Base-by-base conservation (phyloP, 1,140 invertebrate species). In the Pogonognathellus flavescens region DNA sequence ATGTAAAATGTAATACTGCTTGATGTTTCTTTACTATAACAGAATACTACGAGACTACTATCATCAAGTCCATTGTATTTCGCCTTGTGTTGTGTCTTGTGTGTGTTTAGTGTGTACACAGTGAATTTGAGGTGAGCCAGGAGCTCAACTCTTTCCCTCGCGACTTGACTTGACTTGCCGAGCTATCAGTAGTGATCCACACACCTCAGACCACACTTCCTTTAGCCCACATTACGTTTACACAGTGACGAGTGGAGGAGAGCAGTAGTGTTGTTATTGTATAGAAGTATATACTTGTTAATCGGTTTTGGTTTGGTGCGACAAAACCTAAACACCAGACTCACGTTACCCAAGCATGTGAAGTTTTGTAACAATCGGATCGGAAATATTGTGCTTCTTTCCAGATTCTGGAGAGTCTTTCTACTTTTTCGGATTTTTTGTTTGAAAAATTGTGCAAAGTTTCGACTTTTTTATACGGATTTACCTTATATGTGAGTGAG, bases 151-250 rank as follows among this genome's bases (percentile, higher is more conserved):
- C 83, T 84, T 84, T 84, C 83, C 83, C 83, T 84, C 83, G 83
- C 76, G 53, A 76, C 72, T 80, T 80, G 76, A 76, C 70, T 41
- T 76, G 70, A 84, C 50, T 84, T 80, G 70, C 70, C 4, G 53
- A 80, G 83, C 83, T 59, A 55, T 84, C 83, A 84, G 83, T 84
- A 84, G 83, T 84, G 83, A 84, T 84, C 83, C 83, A 59, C 76
- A 84, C 83, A 84, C 70, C 83, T 80, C 66, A 76, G 83, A 84
- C 83, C 83, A 84, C 83, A 84, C 83, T 84, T 84, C 83, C 83
- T 84, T 80, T 84, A 84, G 83, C 83, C 83, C 83, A 84, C 53
- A 84, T 84, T 84, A 80, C 76, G 72, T 31, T 84, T 52, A 59
- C 70, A 49, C 70, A 49, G 70, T 49, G 41, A 76, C 41, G 70